These are phyloP conservation scores for Ovibos moschatus DNA, from an alignment of 2,113 vertebrate species.

Conservation along the genomic window DNA sequence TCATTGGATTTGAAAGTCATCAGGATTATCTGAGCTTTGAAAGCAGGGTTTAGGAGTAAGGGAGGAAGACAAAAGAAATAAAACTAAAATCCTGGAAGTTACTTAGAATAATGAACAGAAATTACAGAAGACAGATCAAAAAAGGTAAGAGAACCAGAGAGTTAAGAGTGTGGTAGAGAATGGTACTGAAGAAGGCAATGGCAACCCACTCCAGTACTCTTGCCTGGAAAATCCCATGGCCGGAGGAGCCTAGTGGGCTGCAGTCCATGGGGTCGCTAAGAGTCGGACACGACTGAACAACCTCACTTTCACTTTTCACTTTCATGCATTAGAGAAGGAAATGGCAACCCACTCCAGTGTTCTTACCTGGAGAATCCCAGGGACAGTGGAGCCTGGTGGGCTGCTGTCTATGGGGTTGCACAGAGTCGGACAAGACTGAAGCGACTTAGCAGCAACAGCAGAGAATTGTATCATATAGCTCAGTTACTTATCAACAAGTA, in stretches of 20 bases:
- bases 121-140: not conserved
- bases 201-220: too few relatives aligned
- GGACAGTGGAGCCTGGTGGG: too few relatives aligned
- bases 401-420: too few relatives aligned
- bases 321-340: too few relatives aligned
- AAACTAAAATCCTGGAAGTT: not conserved
- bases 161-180: not conserved
- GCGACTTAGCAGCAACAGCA: too few relatives aligned
- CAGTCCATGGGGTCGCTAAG: too few relatives aligned
- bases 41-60: not conserved
- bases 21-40: not conserved
- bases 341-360: too few relatives aligned
- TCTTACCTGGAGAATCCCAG: too few relatives aligned
- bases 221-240: too few relatives aligned
- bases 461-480: not conserved
- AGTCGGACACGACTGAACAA: fast-evolving
- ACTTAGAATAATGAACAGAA: not conserved
- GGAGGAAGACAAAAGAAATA: not conserved
- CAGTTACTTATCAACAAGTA: not conserved
- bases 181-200: fast-evolving
- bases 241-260: too few relatives aligned
- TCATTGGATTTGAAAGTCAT: not conserved
- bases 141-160: not conserved
- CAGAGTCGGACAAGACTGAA: too few relatives aligned
- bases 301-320: too few relatives aligned